Percentiles rank a stretch among this genome's conserved stretches.
Evolutionary conservation across 2,113 vertebrate species (phyloP).

Genomic region (Setophaga kirtlandii): DNA sequence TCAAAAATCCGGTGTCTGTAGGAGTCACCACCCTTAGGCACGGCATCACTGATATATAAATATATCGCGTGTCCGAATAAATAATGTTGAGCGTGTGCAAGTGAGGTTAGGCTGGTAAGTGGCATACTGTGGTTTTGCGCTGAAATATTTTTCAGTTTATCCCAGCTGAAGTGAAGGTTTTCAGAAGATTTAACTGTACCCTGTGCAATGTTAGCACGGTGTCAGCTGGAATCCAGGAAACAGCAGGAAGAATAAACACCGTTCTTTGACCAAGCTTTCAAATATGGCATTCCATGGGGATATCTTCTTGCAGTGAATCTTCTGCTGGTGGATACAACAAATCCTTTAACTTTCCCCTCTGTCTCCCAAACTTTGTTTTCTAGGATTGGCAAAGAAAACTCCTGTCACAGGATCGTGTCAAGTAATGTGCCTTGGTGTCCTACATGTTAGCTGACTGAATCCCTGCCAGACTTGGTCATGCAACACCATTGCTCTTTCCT

Average conservation of each 20-base stretch:
- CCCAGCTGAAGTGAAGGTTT: not conserved
- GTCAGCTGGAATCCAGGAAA: not conserved
- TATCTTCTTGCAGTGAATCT: accelerated
- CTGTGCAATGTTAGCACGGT: not conserved
- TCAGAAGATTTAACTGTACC: not conserved
- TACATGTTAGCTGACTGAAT: not conserved
- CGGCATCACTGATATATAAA: accelerated
- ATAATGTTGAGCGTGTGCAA: accelerated
- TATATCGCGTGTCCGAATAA: not conserved
- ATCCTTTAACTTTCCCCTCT: not conserved
- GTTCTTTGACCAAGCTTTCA: not conserved
- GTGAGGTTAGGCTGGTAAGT: not conserved
- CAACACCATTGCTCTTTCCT: not conserved
- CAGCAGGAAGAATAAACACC: not conserved
- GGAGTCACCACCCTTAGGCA: accelerated
- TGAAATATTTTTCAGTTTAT: accelerated
- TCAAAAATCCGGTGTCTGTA: accelerated
- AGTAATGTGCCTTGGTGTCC: not conserved
- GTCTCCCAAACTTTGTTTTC: not conserved
- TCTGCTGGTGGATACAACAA: not conserved
- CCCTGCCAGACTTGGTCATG: not conserved
- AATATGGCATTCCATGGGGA: not conserved
- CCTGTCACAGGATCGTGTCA: not conserved
- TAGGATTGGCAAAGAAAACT: not conserved
- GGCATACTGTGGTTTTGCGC: accelerated